A percentile compares a stretch with the other conserved stretches of the same genome.
Evolutionary conservation across 2,888 invertebrate genomes (phyloP).

Genomic region (Tipula vernalis): DNA sequence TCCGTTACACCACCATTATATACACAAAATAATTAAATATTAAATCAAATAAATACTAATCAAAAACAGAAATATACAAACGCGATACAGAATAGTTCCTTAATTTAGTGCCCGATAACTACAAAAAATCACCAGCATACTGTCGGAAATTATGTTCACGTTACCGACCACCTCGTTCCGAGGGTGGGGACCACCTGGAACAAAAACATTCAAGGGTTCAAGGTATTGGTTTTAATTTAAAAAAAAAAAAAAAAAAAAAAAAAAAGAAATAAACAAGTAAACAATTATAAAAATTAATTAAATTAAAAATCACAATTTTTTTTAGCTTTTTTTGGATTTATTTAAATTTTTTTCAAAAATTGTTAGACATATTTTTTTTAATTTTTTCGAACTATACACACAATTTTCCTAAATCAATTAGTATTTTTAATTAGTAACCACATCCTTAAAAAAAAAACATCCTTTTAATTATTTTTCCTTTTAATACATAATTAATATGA

Average conservation of each 20-base stretch:
- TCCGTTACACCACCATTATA: background rate
- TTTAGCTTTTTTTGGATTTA: conserved; percentile 1
- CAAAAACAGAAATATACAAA: background rate
- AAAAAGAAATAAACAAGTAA: background rate
- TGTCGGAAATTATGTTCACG: conserved; percentile 36
- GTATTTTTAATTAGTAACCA: background rate
- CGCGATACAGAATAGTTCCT: conserved; percentile 7
- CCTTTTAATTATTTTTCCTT: background rate
- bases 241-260: background rate
- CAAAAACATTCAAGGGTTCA: background rate
- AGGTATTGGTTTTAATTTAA: conserved; percentile 4
- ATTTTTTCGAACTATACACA: background rate
- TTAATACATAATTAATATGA: background rate
- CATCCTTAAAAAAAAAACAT: background rate
- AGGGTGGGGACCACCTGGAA: background rate
- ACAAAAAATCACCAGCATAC: conserved; percentile 33
- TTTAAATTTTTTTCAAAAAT: background rate
- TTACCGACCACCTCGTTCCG: conserved; percentile 20
- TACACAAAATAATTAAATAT: background rate
- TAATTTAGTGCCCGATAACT: conserved; percentile 27
- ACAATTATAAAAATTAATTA: background rate
- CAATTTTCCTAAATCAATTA: background rate
- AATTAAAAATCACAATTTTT: background rate
- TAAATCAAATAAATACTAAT: background rate
- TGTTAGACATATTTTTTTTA: background rate